Evolutionary conservation across 1,140 invertebrate species (phyloP), one percentile per base, ranked within the genome.

Genomic region (Diploscapter pachys): DNA sequence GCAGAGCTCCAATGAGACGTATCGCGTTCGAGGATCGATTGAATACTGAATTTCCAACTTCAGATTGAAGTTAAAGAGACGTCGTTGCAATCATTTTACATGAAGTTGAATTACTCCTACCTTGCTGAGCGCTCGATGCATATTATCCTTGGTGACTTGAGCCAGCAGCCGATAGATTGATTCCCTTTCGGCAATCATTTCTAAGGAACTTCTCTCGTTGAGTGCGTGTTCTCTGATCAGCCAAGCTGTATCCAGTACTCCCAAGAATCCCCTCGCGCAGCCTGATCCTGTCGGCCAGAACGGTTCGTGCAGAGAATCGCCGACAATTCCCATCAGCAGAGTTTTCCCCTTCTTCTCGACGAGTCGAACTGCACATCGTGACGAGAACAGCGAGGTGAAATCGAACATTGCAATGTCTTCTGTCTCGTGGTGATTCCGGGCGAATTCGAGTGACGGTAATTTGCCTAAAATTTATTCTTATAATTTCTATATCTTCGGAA

Each of bases 401-500:
- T 99, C 96, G 87, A 99, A 99, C 90, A 99, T 95, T n/a, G 95
- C 94, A 0, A 98, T 93, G 87, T 99, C 96, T 3, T 95, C 66
- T 31, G 53, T 52, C 6, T 6, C 6, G 9, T 55, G 66, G 56
- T 68, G 66, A 48, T 68, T 68, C 2, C 57, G 53, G 11, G 66
- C 66, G 56, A 68, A 68, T 13, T 68, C 66, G 5, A 68, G 51
- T n/a, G 66, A 52, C 48, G 66, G 66, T 55, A 68, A 48, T 2
- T 68, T 68, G 53, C 66, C 63, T 2, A 31, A 65, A 9, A 31
- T 31, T 9, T 31, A 31, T 31, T 31, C 0, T 31, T 31, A 31
- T 1, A 31, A 31, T 31, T 31, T 31, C 31, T 31, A 31, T 31
- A 31, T 31, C 31, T 31, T 31, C 31, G 31, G 31, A 31, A 31